Percentiles rank a stretch among this genome's conserved stretches.
These are phyloP conservation scores for Peromyscus leucopus DNA, from an alignment of 2,113 vertebrate genomes.

Conservation along the genomic window DNA sequence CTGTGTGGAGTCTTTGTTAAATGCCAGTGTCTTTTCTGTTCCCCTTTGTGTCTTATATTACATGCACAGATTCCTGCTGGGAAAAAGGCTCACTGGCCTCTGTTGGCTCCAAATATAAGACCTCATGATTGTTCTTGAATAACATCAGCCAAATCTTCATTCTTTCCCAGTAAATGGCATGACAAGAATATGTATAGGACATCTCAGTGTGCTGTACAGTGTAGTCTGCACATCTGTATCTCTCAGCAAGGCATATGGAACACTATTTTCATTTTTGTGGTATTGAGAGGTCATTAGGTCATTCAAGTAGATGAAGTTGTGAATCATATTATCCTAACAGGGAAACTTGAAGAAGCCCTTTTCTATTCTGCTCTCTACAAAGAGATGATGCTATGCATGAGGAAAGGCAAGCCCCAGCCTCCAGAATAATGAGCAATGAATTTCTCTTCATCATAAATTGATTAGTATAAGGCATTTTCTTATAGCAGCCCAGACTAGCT, in stretches of 20 bases:
- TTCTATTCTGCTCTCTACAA: neutral
- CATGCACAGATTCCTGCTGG: accelerated
- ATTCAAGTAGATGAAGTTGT: neutral
- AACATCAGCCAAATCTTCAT: neutral
- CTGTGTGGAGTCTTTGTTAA: neutral
- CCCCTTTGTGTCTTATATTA: neutral
- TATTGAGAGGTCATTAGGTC: neutral
- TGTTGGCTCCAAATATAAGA: neutral
- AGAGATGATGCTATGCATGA: neutral
- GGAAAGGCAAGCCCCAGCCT: too few species aligned
- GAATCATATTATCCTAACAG: neutral
- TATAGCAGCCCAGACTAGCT: neutral
- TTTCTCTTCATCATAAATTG: neutral
- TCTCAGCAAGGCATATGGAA: neutral
- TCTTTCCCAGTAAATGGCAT: neutral
- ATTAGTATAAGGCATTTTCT: neutral
- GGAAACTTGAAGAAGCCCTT: neutral
- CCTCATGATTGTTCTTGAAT: neutral
- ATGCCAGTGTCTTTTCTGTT: neutral
- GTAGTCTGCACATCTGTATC: too few species aligned
- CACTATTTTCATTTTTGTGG: neutral
- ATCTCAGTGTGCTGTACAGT: neutral
- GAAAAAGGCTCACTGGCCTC: neutral
- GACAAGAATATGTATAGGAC: neutral
- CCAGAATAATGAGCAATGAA: neutral